Base-by-base conservation (phyloP, 2,888 invertebrate genomes). In the Polietes domitor region DNA sequence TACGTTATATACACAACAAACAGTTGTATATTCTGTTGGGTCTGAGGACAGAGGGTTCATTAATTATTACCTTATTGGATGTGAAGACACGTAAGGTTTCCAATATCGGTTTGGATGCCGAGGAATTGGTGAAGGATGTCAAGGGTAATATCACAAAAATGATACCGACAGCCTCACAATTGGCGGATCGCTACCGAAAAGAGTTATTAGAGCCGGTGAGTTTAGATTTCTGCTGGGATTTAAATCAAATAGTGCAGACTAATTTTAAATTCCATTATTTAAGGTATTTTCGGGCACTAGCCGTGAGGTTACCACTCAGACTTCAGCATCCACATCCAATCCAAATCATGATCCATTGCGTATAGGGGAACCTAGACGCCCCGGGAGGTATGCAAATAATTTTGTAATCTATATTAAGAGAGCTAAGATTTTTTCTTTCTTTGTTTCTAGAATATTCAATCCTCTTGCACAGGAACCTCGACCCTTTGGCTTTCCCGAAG, bases 1-100 rank as follows among this genome's bases (percentile, higher is more conserved):
- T 97, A 26, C 94, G 96, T 87, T 97, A 97, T 91, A 91, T 95
- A n/a, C 93, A 94, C 77, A 93, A 95, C 72, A 94, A 94, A 4
- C 94, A 94, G 87, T 91, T 96, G 17, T 96, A 94, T 88, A 94
- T 96, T 87, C 91, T 96, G 17, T 93, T 94, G 88, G 95, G 94
- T 17, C 92, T 94, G 21, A 93, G 92, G 82, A 94, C 94, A 28
- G 95, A 95, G 89, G 94, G 93, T 68, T 94, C 94, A 88, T 90
- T 96, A 37, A 93, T 96, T 85, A 89, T 95, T 3, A 96, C 96
- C 91, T 92, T 96, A 17, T 92, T 96, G 93, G 90, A 91, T 79
- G 89, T 90, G 10, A 89, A 89, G 17, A 89, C 91, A 0, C 90
- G 94, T 85, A 93, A 93, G 47, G 94, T 95, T 0, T 94, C 95